phyloP scores from a whole-genome alignment of 2,113 vertebrate genomes.

The Platysteira castanea region DNA sequence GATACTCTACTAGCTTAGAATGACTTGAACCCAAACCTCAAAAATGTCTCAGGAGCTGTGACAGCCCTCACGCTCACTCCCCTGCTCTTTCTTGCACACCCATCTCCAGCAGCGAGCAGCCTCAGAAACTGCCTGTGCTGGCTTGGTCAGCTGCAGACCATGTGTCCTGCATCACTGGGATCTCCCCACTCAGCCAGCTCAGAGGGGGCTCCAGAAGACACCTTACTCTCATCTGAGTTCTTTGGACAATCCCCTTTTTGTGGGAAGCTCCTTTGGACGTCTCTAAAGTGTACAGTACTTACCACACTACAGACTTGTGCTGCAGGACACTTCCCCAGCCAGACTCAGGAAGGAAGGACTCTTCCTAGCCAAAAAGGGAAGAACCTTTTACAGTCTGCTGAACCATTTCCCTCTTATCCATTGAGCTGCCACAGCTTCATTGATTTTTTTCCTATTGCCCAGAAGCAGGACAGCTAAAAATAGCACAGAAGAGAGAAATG shows the following conservation, averaged over 20 bases:
- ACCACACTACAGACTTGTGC: background rate
- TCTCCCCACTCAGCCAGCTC: background rate
- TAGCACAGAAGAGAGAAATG: background rate
- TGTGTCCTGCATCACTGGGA: background rate
- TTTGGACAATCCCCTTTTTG: background rate
- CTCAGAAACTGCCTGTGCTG: background rate
- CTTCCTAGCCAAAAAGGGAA: background rate
- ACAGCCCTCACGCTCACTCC: fast-evolving
- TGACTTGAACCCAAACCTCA: background rate
- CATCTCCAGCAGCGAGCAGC: background rate
- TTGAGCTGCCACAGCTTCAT: background rate
- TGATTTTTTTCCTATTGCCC: background rate
- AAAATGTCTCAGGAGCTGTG: background rate
- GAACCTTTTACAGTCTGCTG: background rate
- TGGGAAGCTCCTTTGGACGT: background rate
- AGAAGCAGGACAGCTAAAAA: background rate
- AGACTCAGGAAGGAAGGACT: background rate
- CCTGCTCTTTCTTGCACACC: background rate
- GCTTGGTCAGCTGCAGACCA: background rate
- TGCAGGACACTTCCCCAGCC: background rate
- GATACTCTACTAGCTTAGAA: background rate
- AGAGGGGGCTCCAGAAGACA: background rate
- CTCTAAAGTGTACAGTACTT: background rate
- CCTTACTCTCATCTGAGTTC: background rate
- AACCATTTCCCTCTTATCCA: background rate